A percentile compares a stretch with the other conserved stretches of the same genome.
Conservation (phyloP, 2,888 invertebrate species). For the Atrina japonica region DNA sequence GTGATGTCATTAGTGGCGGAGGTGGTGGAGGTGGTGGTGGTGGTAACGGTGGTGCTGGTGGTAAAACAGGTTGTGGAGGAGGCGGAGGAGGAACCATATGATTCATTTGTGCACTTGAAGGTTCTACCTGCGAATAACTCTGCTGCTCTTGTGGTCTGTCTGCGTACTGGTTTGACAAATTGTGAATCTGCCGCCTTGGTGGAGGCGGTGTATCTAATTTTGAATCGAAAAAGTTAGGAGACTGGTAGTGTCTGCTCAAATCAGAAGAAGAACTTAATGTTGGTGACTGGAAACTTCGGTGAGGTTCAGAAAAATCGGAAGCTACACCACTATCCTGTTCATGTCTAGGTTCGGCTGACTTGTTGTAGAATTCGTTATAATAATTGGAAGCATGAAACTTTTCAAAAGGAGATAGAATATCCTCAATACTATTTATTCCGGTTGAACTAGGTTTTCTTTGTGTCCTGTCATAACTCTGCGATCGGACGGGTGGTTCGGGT, state of each 20-base stretch:
- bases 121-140: constrained; percentile 22
- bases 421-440: constrained; percentile 62
- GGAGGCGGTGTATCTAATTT: constrained; percentile 18
- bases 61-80: constrained; percentile 56
- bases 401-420: constrained; percentile 64
- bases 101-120: constrained; percentile 10
- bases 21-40: constrained; percentile 59
- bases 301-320: constrained; percentile 44
- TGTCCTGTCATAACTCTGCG: constrained; percentile 24
- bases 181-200: too few relatives aligned
- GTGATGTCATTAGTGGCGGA: constrained; percentile 51
- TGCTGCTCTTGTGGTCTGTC: constrained; percentile 4
- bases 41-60: constrained; percentile 50
- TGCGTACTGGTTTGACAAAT: neutral
- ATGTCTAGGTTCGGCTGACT: constrained; percentile 46
- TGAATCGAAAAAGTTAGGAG: constrained; percentile 44
- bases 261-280: constrained; percentile 49
- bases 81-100: constrained; percentile 55
- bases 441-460: constrained; percentile 40
- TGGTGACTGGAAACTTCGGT: constrained; percentile 42
- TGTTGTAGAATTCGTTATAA: constrained; percentile 58
- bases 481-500: constrained; percentile 36
- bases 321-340: constrained; percentile 57
- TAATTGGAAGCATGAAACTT: constrained; percentile 63
- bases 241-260: constrained; percentile 49